Evolutionary conservation across 1,140 invertebrate species (phyloP).

Genomic region (Scylla paramamosain): DNA sequence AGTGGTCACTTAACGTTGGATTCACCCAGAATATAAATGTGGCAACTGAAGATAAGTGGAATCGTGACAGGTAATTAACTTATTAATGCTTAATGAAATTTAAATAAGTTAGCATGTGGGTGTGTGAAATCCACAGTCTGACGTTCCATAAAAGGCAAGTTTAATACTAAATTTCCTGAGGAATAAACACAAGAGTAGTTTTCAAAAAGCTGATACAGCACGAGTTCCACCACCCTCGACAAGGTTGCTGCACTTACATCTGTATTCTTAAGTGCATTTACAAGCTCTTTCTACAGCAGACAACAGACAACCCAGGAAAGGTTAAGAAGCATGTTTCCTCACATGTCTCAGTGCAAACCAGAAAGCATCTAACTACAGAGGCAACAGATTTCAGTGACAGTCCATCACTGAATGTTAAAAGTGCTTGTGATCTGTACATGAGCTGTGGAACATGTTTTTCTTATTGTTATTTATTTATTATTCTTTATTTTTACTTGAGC

Average conservation of each 20-base stretch:
- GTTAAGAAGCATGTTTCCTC: background rate
- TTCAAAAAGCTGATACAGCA: background rate
- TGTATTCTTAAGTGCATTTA: background rate
- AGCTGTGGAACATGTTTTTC: background rate
- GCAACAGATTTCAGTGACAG: background rate
- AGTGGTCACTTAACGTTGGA: background rate
- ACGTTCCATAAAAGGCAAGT: background rate
- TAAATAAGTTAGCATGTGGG: background rate
- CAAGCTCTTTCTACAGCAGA: background rate
- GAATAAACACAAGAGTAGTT: background rate
- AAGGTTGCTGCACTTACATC: background rate
- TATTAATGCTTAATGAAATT: background rate
- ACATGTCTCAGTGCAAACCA: background rate
- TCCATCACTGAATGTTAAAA: background rate
- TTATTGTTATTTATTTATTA: too few species aligned
- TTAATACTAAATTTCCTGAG: background rate
- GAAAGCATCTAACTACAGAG: background rate
- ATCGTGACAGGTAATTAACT: background rate
- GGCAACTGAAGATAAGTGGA: background rate
- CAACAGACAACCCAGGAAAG: background rate
- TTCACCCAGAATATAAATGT: background rate
- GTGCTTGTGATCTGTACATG: background rate
- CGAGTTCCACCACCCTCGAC: background rate
- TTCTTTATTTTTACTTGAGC: slow-evolving; percentile 50
- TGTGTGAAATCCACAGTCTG: too few species aligned